phyloP scores from a whole-genome alignment of 2,797 vertebrate species.

The Lophius americanus region DNA sequence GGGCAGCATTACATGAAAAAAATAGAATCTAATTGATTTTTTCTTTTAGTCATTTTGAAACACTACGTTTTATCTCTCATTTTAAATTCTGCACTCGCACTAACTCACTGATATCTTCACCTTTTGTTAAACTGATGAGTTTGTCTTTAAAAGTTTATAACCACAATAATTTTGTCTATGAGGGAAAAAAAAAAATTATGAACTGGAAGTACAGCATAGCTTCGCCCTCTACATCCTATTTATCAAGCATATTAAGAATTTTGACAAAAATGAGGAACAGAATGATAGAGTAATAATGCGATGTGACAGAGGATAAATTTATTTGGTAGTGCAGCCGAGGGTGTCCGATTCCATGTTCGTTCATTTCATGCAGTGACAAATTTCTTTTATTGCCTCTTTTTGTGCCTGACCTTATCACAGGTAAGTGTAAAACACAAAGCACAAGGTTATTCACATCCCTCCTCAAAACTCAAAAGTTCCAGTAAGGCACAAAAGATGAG shows the following conservation, averaged over 20 bases:
- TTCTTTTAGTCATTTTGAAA: no score
- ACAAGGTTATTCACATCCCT: conserved; percentile 39
- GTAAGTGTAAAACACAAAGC: conserved; percentile 16
- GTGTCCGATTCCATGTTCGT: conserved; percentile 34
- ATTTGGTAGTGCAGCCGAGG: conserved; percentile 41
- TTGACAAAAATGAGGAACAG: conserved; percentile 24
- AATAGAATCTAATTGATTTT: no score
- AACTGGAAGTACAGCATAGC: no score
- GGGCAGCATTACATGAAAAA: conserved; percentile 45
- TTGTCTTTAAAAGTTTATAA: conserved; percentile 18
- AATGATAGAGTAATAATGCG: conserved; percentile 49
- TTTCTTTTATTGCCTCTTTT: conserved; percentile 47
- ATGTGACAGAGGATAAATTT: conserved; percentile 33
- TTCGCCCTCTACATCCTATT: conserved; percentile 1
- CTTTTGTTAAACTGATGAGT: conserved; percentile 15
- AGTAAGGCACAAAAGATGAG: conserved; percentile 38
- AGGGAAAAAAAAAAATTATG: no score
- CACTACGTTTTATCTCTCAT: conserved; percentile 15
- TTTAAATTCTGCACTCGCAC: conserved; percentile 1
- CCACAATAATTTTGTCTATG: conserved; percentile 19
- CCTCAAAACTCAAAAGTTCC: conserved; percentile 15
- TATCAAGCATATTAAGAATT: conserved; percentile 30
- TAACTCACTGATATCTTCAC: conserved; percentile 27
- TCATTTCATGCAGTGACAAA: conserved; percentile 42
- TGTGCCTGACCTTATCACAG: conserved; percentile 51